Conservation (phyloP, 1,140 invertebrate genomes). For the Calliphora vicina region DNA sequence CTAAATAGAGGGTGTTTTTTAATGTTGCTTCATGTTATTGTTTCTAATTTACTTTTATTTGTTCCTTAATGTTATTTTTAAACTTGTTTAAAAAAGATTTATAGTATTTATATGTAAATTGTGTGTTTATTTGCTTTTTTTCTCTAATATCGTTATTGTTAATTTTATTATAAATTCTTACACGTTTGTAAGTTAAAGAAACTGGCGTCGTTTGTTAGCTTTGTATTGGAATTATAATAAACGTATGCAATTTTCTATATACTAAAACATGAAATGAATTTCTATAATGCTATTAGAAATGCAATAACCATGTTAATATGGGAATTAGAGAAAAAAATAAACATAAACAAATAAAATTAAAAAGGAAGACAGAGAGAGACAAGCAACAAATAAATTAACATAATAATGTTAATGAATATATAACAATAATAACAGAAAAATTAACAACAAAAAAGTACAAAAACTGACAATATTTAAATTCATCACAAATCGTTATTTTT, state of each 20-base stretch:
- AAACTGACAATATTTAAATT: no score
- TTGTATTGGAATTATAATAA: not conserved
- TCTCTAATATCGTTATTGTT: not conserved
- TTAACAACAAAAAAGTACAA: no score
- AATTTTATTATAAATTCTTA: not conserved
- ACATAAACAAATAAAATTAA: not conserved
- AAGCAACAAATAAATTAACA: not conserved
- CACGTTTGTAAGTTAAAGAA: not conserved
- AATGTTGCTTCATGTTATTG: not conserved
- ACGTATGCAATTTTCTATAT: not conserved
- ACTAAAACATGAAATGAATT: not conserved
- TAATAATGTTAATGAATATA: not conserved
- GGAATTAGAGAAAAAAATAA: not conserved
- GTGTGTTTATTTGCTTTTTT: not conserved
- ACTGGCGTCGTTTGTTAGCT: not conserved
- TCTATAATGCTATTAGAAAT: not conserved
- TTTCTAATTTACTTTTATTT: not conserved
- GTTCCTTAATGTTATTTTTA: not conserved
- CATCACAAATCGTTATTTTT: no score
- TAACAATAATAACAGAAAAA: not conserved
- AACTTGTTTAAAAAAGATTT: constrained; percentile 1
- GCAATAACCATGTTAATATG: not conserved
- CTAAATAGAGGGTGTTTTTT: not conserved
- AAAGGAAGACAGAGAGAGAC: not conserved
- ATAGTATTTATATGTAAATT: not conserved